Base-by-base conservation (phyloP, 2,888 invertebrate species). In the Ganaspis brasiliensis region DNA sequence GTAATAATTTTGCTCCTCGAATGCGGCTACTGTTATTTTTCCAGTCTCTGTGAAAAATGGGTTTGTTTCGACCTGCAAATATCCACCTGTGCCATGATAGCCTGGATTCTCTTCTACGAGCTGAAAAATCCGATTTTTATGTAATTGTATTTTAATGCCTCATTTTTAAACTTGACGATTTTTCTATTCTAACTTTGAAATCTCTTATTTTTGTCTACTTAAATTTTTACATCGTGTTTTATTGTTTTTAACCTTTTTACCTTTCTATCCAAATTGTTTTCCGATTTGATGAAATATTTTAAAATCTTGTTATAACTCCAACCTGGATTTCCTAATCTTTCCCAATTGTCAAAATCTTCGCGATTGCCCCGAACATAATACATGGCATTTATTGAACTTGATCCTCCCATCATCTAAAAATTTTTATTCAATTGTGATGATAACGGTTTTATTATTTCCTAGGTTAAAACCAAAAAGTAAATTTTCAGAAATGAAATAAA, bases 311-410 rank as follows among this genome's bases (percentile, higher is more conserved):
- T 93, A 91, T 96, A 97, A 8, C 95, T 95, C 98, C 98, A 98
- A 12, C 98, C 98, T 0, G 94, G 93, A 90, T 97, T 97, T 0
- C 98, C 98, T 49, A 95, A 92, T 0, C 93, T 93, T 45, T 96
- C 96, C 98, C 98, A 98, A 31, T 94, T 93, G 89, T 98, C 97
- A 92, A 97, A 98, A 88, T 98, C 73, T 81, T 95, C 94, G 82
- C 94, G 94, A 87, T 97, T 98, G 72, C 98, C 98, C 72, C 98
- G 94, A 9, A 97, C 95, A 92, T 98, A 98, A 40, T 98, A 94
- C 98, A 98, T 98, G 14, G 97, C 97, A 90, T 98, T 98, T 0
- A 98, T 93, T 1, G 97, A 96, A 85, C 97, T 97, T 74, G 96
- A 95, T 12, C 98, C 98, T 21, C 98, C 98, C 26, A 98, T 67